These are phyloP conservation scores for Halictus quadricinctus DNA, from an alignment of 2,888 invertebrate genomes.

Conservation along the genomic window DNA sequence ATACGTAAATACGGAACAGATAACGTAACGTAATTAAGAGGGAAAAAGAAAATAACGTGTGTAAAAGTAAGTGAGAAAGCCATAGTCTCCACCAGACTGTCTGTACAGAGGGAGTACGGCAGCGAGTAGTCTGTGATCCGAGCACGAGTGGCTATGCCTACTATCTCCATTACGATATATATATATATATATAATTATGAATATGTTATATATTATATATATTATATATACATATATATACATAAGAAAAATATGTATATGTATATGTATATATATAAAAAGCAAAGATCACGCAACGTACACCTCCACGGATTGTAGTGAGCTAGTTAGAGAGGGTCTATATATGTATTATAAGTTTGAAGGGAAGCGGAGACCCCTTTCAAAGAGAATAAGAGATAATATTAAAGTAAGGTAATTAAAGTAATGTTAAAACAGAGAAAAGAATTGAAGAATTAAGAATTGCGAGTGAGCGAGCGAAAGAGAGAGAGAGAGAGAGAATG, in stretches of 20 bases:
- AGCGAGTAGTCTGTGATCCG: conserved; percentile 82
- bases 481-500: background rate
- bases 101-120: conserved; percentile 77
- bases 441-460: conserved; percentile 58
- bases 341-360: conserved; percentile 76
- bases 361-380: conserved; percentile 57
- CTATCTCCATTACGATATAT: conserved; percentile 77
- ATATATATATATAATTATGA: conserved; percentile 77
- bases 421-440: conserved; percentile 63
- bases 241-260: conserved; percentile 51
- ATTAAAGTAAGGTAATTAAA: conserved; percentile 68
- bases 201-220: conserved; percentile 76
- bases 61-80: conserved; percentile 73
- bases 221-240: conserved; percentile 41
- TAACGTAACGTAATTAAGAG: conserved; percentile 49
- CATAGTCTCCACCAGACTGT: conserved; percentile 82
- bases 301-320: conserved; percentile 78
- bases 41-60: conserved; percentile 50
- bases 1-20: conserved; percentile 64
- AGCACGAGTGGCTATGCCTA: conserved; percentile 82
- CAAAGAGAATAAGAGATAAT: conserved; percentile 62
- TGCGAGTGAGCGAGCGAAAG: conserved; percentile 20
- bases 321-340: conserved; percentile 79
- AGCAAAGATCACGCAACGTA: conserved; percentile 71
- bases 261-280: conserved; percentile 57